phyloP scores from a whole-genome alignment of 2,797 vertebrate genomes.

The Dendrocincla fuliginosa region DNA sequence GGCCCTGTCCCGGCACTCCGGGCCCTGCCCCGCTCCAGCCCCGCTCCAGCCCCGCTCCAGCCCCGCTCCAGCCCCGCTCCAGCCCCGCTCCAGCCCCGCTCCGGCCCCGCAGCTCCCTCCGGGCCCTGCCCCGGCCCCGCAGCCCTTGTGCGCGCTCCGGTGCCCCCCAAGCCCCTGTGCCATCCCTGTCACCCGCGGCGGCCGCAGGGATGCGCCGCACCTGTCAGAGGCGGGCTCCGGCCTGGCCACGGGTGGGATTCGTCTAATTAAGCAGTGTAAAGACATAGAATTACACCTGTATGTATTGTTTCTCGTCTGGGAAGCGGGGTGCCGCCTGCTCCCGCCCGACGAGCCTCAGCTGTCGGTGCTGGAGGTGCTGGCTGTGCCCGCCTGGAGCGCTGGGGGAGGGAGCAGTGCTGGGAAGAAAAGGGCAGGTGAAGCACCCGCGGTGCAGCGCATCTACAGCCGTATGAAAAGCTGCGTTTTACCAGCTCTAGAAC shows the following conservation, averaged over 20 bases:
- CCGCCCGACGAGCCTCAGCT: fast-evolving
- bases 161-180: background rate
- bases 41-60: background rate
- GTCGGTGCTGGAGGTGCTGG: background rate
- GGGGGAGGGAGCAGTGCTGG: background rate
- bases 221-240: background rate
- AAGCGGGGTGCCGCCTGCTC: background rate
- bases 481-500: background rate
- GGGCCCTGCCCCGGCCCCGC: background rate
- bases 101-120: background rate
- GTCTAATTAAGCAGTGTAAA: fast-evolving
- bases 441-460: background rate
- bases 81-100: background rate
- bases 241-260: no score
- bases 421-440: background rate
- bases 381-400: background rate
- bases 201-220: fast-evolving
- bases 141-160: fast-evolving
- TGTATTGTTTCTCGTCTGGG: background rate
- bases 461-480: fast-evolving
- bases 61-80: no score
- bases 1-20: background rate
- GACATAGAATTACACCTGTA: fast-evolving
- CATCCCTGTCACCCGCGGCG: fast-evolving
- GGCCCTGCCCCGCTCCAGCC: no score